Evolutionary conservation across 2,113 vertebrate genomes (phyloP).

Genomic region (Macrotus californicus): DNA sequence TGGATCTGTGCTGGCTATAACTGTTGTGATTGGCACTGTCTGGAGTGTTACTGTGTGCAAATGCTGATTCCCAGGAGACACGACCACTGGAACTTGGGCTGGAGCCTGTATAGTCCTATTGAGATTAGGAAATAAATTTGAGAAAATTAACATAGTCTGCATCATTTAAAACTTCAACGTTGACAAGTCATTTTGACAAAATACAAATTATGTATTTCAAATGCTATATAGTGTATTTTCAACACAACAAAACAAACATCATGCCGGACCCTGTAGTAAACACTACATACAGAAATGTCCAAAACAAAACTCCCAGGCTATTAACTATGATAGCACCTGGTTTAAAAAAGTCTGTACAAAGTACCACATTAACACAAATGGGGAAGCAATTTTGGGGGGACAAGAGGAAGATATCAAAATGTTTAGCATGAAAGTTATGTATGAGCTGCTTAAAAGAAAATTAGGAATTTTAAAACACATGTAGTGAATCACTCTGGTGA

Average conservation of each 20-base stretch:
- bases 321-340: neutral
- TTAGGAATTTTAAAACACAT: neutral
- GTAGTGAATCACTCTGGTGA: neutral
- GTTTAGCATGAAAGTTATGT: neutral
- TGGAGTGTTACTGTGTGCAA: slow-evolving; percentile 87
- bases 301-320: neutral
- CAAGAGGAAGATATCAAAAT: neutral
- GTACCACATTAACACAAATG: neutral
- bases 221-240: neutral
- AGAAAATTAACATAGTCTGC: slow-evolving; percentile 12
- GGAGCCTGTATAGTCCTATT: slow-evolving; percentile 81
- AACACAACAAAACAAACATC: neutral
- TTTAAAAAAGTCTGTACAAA: neutral
- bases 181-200: neutral
- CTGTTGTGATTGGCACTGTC: slow-evolving; percentile 86
- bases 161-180: slow-evolving; percentile 6
- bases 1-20: slow-evolving; percentile 84
- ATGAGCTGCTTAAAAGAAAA: neutral
- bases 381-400: neutral
- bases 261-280: neutral
- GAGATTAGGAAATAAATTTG: slow-evolving; percentile 62
- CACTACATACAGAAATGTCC: neutral
- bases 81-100: slow-evolving; percentile 84
- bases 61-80: slow-evolving; percentile 82
- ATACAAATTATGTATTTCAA: neutral